Percentiles rank a stretch among this genome's conserved stretches.
These are phyloP conservation scores for Drosophila seguyi DNA, from an alignment of 1,140 invertebrate genomes.

Conservation along the genomic window DNA sequence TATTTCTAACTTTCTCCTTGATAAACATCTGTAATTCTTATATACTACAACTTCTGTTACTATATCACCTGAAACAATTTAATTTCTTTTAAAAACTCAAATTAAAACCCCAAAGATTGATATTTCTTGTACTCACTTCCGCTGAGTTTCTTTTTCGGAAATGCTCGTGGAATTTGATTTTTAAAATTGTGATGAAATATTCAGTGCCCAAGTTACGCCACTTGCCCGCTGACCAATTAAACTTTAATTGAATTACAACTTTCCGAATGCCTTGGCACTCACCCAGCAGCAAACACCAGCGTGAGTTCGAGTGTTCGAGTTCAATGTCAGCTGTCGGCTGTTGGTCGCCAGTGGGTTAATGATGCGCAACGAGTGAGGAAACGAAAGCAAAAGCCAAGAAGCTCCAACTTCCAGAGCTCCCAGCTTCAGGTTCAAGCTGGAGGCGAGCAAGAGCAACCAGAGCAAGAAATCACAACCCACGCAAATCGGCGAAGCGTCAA, in stretches of 20 bases:
- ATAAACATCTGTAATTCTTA: neutral
- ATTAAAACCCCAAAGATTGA: neutral
- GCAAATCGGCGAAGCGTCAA: slow-evolving; percentile 60
- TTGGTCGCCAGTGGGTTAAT: slow-evolving; percentile 51
- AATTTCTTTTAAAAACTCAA: neutral
- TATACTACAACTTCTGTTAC: no score
- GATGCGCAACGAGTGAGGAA: slow-evolving; percentile 38
- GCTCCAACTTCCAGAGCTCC: slow-evolving; percentile 9
- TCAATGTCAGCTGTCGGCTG: slow-evolving; percentile 51
- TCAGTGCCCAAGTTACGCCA: slow-evolving; percentile 42
- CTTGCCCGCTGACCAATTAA: slow-evolving; percentile 51
- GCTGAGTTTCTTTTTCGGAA: no score
- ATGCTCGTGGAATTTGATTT: neutral
- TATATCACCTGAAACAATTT: neutral
- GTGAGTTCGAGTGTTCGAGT: slow-evolving; percentile 11
- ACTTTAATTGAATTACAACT: slow-evolving; percentile 60
- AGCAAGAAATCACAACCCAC: slow-evolving; percentile 64
- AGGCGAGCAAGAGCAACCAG: slow-evolving; percentile 29
- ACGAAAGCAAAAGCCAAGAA: slow-evolving; percentile 45
- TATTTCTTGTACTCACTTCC: neutral
- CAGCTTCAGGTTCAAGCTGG: neutral
- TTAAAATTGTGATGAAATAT: slow-evolving; percentile 37
- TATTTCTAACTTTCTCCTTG: neutral
- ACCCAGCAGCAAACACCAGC: slow-evolving; percentile 8
- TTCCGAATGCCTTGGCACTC: slow-evolving; percentile 47